Base-by-base conservation (phyloP, 2,888 invertebrate genomes). In the Dusona sp. region DNA sequence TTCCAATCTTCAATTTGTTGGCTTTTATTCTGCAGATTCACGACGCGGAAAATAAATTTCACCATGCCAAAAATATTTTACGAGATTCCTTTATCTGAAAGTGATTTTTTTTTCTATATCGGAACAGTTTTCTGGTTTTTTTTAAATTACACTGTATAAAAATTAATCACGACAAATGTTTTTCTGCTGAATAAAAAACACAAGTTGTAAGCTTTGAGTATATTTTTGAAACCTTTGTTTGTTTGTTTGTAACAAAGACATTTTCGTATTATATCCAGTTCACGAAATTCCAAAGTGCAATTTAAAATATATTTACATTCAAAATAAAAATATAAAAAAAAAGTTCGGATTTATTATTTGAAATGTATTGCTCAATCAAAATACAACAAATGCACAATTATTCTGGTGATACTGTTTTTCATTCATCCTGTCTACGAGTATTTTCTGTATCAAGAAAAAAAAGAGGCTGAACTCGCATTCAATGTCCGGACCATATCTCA, bases 401-500 rank as follows among this genome's bases (percentile, higher is more conserved):
- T 72, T 65, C 29, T 29, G 19, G 11, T n/a, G 45, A 42, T 33
- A 11, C 61, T 64, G n/a, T 19, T 74, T 36, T 64, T 51, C 45
- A 33, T 70, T 73, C 64, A 48, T 38, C 16, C 64, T 64, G 13
- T 33, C 70, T 54, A 33, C 70, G 51, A 51, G 19, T 33, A 51
- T 57, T 42, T 22, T 38, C 38, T 61, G 3, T 57, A 45, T 57
- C 19, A 25, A 22, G 54, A 29, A 64, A 64, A 79, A 77, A 78
- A 51, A 75, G 11, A 64, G 36, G 3, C 11, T 68, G 77, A 91
- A 91, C 90, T 84, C 84, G 77, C 93, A 93, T 94, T 94, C 93
- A 94, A 94, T 94, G 94, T 93, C 91, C 91, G 91, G 91, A 88
- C 91, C 91, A 92, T 93, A 93, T 94, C 93, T 94, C 94, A 93